Conservation (phyloP, 2,113 vertebrate genomes). For the Calidris pugnax region DNA sequence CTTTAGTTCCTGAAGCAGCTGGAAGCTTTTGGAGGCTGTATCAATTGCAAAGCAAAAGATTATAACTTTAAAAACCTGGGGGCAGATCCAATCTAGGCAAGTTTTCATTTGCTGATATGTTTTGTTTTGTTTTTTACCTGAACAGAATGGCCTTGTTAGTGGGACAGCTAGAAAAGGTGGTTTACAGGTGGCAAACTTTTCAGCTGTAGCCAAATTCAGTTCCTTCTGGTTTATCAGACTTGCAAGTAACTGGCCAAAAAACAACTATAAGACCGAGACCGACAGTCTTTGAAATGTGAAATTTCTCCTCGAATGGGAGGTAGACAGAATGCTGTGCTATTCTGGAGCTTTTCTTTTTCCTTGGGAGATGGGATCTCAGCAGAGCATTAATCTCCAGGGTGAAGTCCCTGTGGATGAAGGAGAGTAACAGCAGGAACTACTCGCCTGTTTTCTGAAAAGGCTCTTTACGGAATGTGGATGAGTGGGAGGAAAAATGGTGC, state of each 20-base stretch:
- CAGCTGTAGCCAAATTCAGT: background rate
- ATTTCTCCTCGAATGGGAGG: background rate
- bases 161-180: background rate
- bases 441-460: background rate
- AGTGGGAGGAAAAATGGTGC: background rate
- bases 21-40: background rate
- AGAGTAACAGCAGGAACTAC: background rate
- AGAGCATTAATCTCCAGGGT: background rate
- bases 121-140: background rate
- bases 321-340: background rate
- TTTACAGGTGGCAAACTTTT: background rate
- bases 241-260: background rate
- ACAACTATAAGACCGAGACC: background rate
- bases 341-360: background rate
- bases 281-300: background rate
- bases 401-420: background rate
- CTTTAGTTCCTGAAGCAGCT: background rate
- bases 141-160: background rate
- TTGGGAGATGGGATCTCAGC: background rate
- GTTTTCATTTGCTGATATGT: background rate
- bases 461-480: background rate
- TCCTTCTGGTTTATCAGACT: background rate
- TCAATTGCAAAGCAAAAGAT: background rate
- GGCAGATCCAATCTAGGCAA: background rate
- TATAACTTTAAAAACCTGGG: background rate